Conservation (phyloP, 2,797 vertebrate species). For the Cynodonichthys magdalenae region DNA sequence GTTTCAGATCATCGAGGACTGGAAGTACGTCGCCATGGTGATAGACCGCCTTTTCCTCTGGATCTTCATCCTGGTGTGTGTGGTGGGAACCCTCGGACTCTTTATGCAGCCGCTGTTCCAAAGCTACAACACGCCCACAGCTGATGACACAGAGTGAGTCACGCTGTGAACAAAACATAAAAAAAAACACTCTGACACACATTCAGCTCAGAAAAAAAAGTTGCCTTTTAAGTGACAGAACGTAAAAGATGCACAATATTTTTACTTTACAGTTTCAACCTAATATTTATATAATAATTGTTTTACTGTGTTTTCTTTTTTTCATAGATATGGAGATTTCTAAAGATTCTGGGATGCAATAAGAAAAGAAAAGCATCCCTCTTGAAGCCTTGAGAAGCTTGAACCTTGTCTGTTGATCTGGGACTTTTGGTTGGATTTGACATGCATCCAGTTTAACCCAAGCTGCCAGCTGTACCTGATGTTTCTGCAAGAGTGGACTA, state of each 20-base stretch:
- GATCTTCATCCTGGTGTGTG: slow-evolving; percentile 86
- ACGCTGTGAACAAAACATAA: no score
- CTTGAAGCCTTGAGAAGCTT: slow-evolving; percentile 2
- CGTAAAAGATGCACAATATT: neutral
- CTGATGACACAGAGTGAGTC: slow-evolving; percentile 76
- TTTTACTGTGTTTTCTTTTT: slow-evolving; percentile 19
- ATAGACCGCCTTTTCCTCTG: slow-evolving; percentile 86
- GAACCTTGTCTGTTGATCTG: neutral
- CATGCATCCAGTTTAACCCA: neutral
- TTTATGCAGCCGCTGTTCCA: slow-evolving; percentile 87
- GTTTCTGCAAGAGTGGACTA: slow-evolving; percentile 9
- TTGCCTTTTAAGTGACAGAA: slow-evolving; percentile 3
- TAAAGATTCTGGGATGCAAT: slow-evolving; percentile 30
- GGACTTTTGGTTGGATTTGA: slow-evolving; percentile 12
- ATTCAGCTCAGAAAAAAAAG: neutral
- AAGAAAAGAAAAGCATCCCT: slow-evolving; percentile 1
- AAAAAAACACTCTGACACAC: neutral
- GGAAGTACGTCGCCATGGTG: slow-evolving; percentile 88
- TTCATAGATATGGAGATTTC: slow-evolving; percentile 68
- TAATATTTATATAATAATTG: neutral
- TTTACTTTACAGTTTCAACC: no score
- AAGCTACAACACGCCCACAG: slow-evolving; percentile 79
- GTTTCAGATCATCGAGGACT: slow-evolving; percentile 84
- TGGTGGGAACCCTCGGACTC: slow-evolving; percentile 83
- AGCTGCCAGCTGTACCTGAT: neutral